Evolutionary conservation across 1,140 invertebrate species (phyloP), one percentile per base, ranked within the genome.

Genomic region (Aphis gossypii): DNA sequence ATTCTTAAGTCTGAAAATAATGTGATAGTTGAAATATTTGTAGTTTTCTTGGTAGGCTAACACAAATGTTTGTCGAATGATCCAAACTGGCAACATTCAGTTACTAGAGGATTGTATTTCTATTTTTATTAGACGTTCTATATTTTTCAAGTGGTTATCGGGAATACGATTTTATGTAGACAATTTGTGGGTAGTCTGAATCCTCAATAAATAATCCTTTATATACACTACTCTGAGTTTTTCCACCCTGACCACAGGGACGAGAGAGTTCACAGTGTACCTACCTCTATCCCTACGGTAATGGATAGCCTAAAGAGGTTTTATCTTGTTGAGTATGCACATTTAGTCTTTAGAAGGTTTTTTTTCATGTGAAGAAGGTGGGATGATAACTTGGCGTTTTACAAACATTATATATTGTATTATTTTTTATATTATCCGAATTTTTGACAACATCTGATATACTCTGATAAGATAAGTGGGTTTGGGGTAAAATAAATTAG

Each of bases 291-390:
- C 91, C 30, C 20, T 14, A 44, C 30, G 48, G 25, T 93, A 93
- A 93, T 93, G 92, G 92, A 93, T 93, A 38, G 82, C 48, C 56
- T 44, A 86, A 84, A 93, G 68, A 54, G 92, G 35, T 86, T 93
- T 93, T 93, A 93, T 93, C 92, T 93, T 93, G 68, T 84, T 44
- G 82, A 93, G 82, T 86, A 93, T 93, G 92, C 92, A 93, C 92
- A 93, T 86, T 93, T 51, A 51, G 48, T 51, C 48, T 51, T 18
- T 93, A 93, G 35, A 35, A 84, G 48, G 76, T 21, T 82, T 93
- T 92, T 92, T 51, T 44, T 23, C 35, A 25, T n/a, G 30, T n/a
- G 14, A 18, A 30, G n/a, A 76, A 76, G 60, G n/a, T 30, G 41
- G 30, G 41, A 18, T 1, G 82, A 86, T 86, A 86, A 38, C 82